A percentile compares a stretch with the other conserved stretches of the same genome.
phyloP scores from a whole-genome alignment of 2,113 vertebrate genomes.

The Argyrosomus japonicus region DNA sequence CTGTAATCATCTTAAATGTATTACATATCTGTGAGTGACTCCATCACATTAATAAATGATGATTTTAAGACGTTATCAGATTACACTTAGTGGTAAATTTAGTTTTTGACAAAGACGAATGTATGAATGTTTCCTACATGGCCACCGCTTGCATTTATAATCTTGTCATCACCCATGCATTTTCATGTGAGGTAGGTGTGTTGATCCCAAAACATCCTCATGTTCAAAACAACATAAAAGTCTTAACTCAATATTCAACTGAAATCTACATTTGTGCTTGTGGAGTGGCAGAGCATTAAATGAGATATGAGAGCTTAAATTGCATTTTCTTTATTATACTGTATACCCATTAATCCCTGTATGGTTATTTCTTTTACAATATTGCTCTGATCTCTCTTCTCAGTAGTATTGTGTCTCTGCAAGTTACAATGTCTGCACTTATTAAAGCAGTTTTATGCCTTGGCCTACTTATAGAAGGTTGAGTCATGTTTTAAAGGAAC shows the following conservation, averaged over 20 bases:
- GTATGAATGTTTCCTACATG: too few species aligned
- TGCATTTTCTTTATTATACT: neutral
- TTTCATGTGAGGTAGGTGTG: neutral
- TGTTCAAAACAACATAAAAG: neutral
- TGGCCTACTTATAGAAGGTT: neutral
- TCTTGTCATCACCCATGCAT: too few species aligned
- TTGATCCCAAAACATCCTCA: neutral
- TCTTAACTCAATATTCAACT: neutral
- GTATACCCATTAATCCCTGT: neutral
- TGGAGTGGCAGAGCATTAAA: neutral
- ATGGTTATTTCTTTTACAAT: neutral
- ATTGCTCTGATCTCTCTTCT: neutral
- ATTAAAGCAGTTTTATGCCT: conserved; percentile 5
- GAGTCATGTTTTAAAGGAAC: conserved; percentile 22
- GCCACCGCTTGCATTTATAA: too few species aligned
- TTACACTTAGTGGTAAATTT: too few species aligned
- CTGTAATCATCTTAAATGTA: neutral
- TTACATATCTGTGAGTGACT: neutral
- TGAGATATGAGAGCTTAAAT: neutral
- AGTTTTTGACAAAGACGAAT: too few species aligned
- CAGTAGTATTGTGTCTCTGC: neutral
- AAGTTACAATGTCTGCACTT: neutral
- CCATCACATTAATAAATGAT: neutral
- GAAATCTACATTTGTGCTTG: neutral
- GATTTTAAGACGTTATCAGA: neutral